Percentiles rank a stretch among this genome's conserved stretches.
Conservation (phyloP, 2,113 vertebrate species). For the Etheostoma spectabile region DNA sequence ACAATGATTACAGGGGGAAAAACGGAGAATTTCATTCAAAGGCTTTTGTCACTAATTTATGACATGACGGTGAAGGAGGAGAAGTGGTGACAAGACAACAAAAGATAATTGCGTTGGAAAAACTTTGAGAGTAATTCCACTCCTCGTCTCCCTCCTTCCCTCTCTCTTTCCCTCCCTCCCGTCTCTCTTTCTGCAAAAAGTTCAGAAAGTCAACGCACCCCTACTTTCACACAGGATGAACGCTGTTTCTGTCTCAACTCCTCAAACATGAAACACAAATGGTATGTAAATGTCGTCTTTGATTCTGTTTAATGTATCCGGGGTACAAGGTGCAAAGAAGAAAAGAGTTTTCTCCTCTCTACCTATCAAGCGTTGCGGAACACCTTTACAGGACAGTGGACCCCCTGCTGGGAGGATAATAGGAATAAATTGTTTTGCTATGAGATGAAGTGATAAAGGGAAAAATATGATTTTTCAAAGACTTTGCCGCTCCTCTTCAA, state of each 20-base stretch:
- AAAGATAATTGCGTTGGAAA: slow-evolving; percentile 51
- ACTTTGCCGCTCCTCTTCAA: slow-evolving; percentile 63
- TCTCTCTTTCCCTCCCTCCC: slow-evolving; percentile 35
- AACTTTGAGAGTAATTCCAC: slow-evolving; percentile 49
- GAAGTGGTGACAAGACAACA: slow-evolving; percentile 60
- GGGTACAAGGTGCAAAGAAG: slow-evolving; percentile 76
- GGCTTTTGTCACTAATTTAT: slow-evolving; percentile 57
- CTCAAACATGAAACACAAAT: slow-evolving; percentile 82
- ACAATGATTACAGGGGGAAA: slow-evolving; percentile 7
- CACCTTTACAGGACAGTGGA: slow-evolving; percentile 77
- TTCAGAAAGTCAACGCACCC: slow-evolving; percentile 77
- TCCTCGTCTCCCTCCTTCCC: slow-evolving; percentile 34
- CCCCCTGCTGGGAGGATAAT: slow-evolving; percentile 82
- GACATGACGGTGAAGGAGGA: slow-evolving; percentile 54
- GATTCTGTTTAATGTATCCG: slow-evolving; percentile 82
- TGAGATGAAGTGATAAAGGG: slow-evolving; percentile 82
- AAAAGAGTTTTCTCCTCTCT: slow-evolving; percentile 70
- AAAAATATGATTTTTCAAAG: slow-evolving; percentile 80
- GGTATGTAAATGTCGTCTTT: slow-evolving; percentile 84
- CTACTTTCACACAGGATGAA: slow-evolving; percentile 69
- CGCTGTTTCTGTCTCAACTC: slow-evolving; percentile 75
- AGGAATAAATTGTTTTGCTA: slow-evolving; percentile 82
- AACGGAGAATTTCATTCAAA: slow-evolving; percentile 31
- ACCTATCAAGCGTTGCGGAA: slow-evolving; percentile 66
- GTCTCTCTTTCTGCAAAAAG: slow-evolving; percentile 45